Evolutionary conservation across 2,888 invertebrate genomes (phyloP).

Genomic region (Antheraea yamamai): DNA sequence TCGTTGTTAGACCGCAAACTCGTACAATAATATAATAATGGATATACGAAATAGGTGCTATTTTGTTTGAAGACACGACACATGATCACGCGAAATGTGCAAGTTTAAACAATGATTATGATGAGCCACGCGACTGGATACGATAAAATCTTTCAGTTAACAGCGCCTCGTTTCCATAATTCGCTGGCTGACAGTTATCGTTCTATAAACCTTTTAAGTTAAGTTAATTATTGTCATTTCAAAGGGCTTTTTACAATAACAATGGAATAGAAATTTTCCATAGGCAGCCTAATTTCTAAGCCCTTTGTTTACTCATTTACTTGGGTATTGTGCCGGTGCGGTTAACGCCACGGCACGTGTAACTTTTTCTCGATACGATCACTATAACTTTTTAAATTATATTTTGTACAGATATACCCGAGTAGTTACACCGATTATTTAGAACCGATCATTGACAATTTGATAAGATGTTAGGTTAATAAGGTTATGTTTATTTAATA

Average conservation of each 20-base stretch:
- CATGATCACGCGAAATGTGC: neutral
- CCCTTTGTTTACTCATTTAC: constrained; percentile 9
- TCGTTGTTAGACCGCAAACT: neutral
- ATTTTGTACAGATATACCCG: neutral
- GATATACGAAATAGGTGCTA: neutral
- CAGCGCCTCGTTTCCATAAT: neutral
- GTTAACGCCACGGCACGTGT: constrained; percentile 16
- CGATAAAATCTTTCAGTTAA: neutral
- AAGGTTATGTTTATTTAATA: neutral
- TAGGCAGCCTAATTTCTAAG: neutral
- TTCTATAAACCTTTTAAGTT: constrained; percentile 1
- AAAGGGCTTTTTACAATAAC: neutral
- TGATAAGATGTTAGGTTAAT: neutral
- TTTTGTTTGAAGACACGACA: neutral
- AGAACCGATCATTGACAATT: neutral
- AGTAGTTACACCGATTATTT: too few species aligned
- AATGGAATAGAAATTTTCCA: constrained; percentile 13
- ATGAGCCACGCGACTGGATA: neutral
- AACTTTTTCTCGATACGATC: neutral
- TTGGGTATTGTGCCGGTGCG: constrained; percentile 5
- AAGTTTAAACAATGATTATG: neutral
- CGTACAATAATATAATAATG: neutral
- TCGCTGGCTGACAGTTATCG: neutral
- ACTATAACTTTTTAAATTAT: neutral
- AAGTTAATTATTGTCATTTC: neutral